Evolutionary conservation across 2,113 vertebrate species (phyloP), one percentile per base, ranked within the genome.

Genomic region (Lontra canadensis): DNA sequence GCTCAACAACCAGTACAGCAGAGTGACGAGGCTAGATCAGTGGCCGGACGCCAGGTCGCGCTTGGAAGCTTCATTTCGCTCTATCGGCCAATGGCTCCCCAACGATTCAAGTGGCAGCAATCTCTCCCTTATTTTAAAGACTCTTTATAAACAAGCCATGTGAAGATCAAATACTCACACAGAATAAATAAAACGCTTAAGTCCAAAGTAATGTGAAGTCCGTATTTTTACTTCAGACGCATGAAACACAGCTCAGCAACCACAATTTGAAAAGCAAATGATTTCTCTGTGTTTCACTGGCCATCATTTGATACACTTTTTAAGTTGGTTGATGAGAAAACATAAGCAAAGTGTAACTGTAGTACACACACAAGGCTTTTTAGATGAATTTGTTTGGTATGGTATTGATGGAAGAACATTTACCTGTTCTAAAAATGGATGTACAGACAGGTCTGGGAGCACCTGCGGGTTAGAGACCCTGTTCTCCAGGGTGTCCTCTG

Each of bases 101-200:
- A 81, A 82, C 65, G 12, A 0, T 47, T 82, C 36, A 86, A 29
- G 15, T 18, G 67, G 29, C 10, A 82, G 67, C 49, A 29, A 31
- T 7, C 25, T 36, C 80, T 34, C 7, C 15, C 20, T 18, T 42
- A 5, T 39, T 80, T 79, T 52, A 91, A 96, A 90, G 76, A 4
- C 55, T 81, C 36, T 89, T 92, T 82, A 36, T 39, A 95, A 85
- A 49, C 36, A 78, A 74, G 34, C 39, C 52, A 1, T 9, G 11
- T 23, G 44, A 86, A 73, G 55, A 82, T 76, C 34, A 73, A 71
- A 67, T 44, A 67, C 59, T 95, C 80, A 63, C 7, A 81, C 29
- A 42, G 57, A 65, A 34, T 87, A 65, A 90, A 90, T 49, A 83
- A 57, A 97, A 18, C 23, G 42, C 63, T 71, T 10, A 88, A 91